These are phyloP conservation scores for Argyra leucocephala DNA, from an alignment of 2,888 invertebrate genomes.

Conservation along the genomic window DNA sequence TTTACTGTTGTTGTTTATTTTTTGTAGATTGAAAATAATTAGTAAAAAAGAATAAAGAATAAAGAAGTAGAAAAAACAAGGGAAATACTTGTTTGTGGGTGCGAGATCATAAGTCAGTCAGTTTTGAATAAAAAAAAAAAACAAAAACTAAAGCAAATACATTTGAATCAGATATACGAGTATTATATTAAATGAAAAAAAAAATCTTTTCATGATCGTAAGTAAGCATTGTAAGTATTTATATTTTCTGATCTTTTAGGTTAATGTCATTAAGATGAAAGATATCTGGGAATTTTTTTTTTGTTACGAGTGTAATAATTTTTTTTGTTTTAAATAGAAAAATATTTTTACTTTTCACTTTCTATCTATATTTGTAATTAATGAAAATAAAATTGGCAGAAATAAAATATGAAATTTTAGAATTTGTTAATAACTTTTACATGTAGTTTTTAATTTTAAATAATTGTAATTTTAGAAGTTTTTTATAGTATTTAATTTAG, in stretches of 20 bases:
- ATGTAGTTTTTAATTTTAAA: no score
- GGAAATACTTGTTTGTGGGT: not conserved
- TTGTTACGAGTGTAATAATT: not conserved
- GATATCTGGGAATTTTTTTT: not conserved
- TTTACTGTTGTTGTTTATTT: not conserved
- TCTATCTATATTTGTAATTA: no score
- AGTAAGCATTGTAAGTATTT: not conserved
- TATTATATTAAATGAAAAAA: not conserved
- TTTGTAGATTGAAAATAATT: not conserved
- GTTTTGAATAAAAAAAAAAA: not conserved
- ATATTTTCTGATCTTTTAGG: conserved; percentile 4
- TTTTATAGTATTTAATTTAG: no score
- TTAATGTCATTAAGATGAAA: conserved; percentile 6
- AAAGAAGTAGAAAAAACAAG: not conserved
- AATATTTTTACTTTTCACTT: no score
- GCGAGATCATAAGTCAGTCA: conserved; percentile 3
- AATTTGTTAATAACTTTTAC: no score
- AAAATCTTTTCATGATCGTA: not conserved
- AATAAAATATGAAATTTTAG: no score
- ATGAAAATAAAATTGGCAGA: no score
- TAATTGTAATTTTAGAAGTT: no score
- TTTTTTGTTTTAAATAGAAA: no score
- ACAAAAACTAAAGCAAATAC: not conserved
- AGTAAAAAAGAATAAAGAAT: not conserved
- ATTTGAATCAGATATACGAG: no score